Conservation (phyloP, 2,888 invertebrate genomes). For the Zygothrica quintamaculata region DNA sequence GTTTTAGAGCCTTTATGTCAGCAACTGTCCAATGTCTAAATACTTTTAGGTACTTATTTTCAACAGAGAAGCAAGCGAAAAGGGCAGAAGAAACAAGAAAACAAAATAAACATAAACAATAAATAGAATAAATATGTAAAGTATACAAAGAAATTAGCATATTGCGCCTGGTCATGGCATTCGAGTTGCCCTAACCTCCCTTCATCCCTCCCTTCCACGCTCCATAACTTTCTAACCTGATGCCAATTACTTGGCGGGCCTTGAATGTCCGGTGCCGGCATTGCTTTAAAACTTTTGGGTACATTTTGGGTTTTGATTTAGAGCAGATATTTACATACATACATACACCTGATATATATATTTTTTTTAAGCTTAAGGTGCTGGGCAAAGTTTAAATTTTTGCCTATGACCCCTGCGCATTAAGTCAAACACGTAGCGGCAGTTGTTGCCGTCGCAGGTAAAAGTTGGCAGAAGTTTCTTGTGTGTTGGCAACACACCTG, state of each 20-base stretch:
- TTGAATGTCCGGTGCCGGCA: constrained; percentile 68
- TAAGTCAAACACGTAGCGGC: constrained; percentile 77
- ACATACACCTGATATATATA: constrained; percentile 1
- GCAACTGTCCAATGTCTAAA: constrained; percentile 58
- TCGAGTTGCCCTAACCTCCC: background rate
- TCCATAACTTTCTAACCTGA: constrained; percentile 49
- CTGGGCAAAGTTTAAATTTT: constrained; percentile 68
- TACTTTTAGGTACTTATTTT: constrained; percentile 63
- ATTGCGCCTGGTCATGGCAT: constrained; percentile 42
- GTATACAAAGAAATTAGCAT: constrained; percentile 71
- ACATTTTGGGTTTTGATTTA: constrained; percentile 60
- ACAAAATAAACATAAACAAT: constrained; percentile 62
- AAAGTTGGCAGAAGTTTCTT: constrained; percentile 55
- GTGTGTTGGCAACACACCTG: constrained; percentile 63
- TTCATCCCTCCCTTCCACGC: background rate
- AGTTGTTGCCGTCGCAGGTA: constrained; percentile 27
- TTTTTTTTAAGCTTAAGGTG: constrained; percentile 25
- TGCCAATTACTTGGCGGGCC: constrained; percentile 63
- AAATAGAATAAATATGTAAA: constrained; percentile 76
- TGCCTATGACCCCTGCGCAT: constrained; percentile 55
- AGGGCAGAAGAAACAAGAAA: constrained; percentile 20
- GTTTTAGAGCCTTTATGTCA: constrained; percentile 9
- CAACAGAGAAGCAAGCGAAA: constrained; percentile 23
- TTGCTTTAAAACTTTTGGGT: constrained; percentile 51
- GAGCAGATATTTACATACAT: constrained; percentile 14